Percentiles rank a stretch among this genome's conserved stretches.
Conservation (phyloP, 2,797 vertebrate genomes). For the Borostomias antarcticus region DNA sequence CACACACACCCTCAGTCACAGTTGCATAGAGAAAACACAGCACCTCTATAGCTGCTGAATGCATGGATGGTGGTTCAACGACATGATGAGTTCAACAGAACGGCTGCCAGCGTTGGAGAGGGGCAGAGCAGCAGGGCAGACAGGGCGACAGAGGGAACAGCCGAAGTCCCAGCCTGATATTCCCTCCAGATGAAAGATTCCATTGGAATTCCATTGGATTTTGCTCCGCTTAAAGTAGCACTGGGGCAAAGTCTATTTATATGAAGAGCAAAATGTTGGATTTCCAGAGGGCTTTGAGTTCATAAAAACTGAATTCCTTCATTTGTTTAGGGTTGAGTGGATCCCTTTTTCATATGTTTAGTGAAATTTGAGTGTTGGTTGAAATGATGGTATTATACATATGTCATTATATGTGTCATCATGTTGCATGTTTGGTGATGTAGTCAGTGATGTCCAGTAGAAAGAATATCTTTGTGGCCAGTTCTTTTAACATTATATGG, state of each 20-base stretch:
- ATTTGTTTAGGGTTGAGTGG: slow-evolving; percentile 12
- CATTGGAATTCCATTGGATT: slow-evolving; percentile 45
- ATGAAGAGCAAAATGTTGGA: slow-evolving; percentile 42
- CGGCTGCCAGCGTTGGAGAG: not conserved
- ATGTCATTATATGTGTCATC: slow-evolving; percentile 21
- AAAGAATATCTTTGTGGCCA: not conserved
- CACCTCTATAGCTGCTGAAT: not conserved
- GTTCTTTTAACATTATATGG: not conserved
- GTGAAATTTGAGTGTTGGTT: slow-evolving; percentile 12
- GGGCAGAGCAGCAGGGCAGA: not conserved
- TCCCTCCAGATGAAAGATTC: slow-evolving; percentile 47
- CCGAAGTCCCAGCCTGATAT: slow-evolving; percentile 42
- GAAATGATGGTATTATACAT: slow-evolving; percentile 2
- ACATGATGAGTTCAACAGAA: slow-evolving; percentile 30
- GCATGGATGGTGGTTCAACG: slow-evolving; percentile 21
- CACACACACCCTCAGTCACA: not conserved
- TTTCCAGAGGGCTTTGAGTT: slow-evolving; percentile 38
- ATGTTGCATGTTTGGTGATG: not conserved
- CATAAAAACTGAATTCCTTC: slow-evolving; percentile 41
- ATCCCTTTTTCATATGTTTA: slow-evolving; percentile 22
- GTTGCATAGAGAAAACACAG: slow-evolving; percentile 2
- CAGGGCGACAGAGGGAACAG: slow-evolving; percentile 25
- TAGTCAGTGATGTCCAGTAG: not conserved
- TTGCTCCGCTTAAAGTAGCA: slow-evolving; percentile 35
- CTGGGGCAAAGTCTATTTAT: slow-evolving; percentile 42